Base-by-base conservation (phyloP, 2,797 vertebrate genomes). In the Petrocephalus schoutedeni region DNA sequence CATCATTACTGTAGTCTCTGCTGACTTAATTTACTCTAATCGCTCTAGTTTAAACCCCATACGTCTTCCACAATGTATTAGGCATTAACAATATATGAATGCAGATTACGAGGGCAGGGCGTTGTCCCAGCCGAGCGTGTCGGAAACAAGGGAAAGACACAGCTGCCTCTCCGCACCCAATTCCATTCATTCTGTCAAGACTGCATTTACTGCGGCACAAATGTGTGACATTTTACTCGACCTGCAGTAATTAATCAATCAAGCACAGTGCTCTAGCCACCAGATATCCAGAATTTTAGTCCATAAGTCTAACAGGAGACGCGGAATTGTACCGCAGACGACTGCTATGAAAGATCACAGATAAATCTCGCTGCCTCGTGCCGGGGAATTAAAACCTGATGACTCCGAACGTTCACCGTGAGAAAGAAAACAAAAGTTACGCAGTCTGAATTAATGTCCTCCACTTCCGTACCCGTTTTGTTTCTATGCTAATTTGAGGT, bases 401-500 rank as follows among this genome's bases (percentile, higher is more conserved):
- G 93, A 92, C 91, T 91, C 82, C 89, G 89, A 90, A 90, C 93
- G 93, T 94, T 93, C 92, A 92, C 93, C 87, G 85, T 86, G 90
- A 90, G 89, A 86, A 80, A 90, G 89, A 89, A 91, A 89, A 91
- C 91, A 92, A 49, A 74, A 91, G 41, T 41, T 90, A 91, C 87
- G 74, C 0, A 94, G 94, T 95, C 91, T 91, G 88, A 91, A 91
- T 94, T 95, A 93, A 90, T 91, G 87, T 87, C 88, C 19, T 87
- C 90, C 92, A 84, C 59, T 28, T 93, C 91, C 93, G 91, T 85
- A 90, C 91, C 90, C 89, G 86, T 92, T 91, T 89, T 89, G 94
- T 94, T 93, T 93, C 90, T 93, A 93, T 93, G 94, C 92, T 95
- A 94, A 95, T 94, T 91, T 89, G 87, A 87, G 91, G 91, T 23